Percentiles rank a stretch among this genome's conserved stretches.
Conservation (phyloP, 2,888 invertebrate species). For the Idaea aversata region DNA sequence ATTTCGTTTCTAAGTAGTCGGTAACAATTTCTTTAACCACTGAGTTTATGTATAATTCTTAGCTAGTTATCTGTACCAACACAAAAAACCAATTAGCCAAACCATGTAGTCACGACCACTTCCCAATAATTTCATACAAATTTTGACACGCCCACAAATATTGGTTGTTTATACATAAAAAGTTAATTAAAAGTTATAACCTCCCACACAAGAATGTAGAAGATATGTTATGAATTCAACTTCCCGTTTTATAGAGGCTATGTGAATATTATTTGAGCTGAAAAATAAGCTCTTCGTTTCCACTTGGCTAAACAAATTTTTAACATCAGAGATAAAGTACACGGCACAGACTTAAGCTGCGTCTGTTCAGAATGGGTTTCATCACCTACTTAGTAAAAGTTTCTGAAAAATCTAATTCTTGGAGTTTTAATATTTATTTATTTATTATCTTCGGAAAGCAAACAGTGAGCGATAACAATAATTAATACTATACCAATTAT, state of each 20-base stretch:
- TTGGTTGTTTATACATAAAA: not conserved
- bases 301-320: not conserved
- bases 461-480: too few species aligned
- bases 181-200: not conserved
- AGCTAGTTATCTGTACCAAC: not conserved
- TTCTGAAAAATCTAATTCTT: not conserved
- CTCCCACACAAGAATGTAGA: not conserved
- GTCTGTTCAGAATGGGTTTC: constrained; percentile 1
- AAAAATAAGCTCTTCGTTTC: not conserved
- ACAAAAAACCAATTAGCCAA: not conserved
- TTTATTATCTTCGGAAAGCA: constrained; percentile 16
- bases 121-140: not conserved
- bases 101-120: not conserved
- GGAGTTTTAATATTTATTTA: not conserved
- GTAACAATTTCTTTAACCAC: not conserved
- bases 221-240: not conserved
- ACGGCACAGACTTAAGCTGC: not conserved
- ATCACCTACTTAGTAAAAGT: not conserved
- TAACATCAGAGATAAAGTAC: not conserved
- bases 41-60: not conserved
- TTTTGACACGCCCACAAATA: constrained; percentile 1
- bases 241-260: not conserved
- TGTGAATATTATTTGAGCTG: not conserved
- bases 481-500: too few species aligned
- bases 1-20: not conserved